Base-by-base conservation (phyloP, 2,797 vertebrate genomes). In the Aselliscus stoliczkanus region DNA sequence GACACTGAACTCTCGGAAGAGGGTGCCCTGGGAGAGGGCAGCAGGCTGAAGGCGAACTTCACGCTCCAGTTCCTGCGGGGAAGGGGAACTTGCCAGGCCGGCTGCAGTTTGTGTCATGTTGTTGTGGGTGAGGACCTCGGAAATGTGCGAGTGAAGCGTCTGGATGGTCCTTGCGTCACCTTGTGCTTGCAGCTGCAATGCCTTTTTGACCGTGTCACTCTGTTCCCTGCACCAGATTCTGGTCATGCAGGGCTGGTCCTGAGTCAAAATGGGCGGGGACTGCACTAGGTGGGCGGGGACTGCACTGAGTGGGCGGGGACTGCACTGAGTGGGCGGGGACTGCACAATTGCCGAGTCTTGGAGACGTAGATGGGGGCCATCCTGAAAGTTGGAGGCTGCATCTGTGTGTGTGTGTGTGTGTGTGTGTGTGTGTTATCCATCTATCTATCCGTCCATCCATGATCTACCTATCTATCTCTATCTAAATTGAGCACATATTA, bases 41-140 rank as follows among this genome's bases (percentile, higher is more conserved):
- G 39, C 9, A 0, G 5, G 18, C 44, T 1, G 34, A 73, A 11
- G 37, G 70, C 1, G 0, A 11, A 1, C 2, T 2, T 12, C 5
- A 1, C 37, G 14, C 1, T 14, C 47, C 47, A 7, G 37, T 8
- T 23, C 21, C 31, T 1, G 3, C 21, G 12, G 50, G 2, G 37
- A 27, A 37, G 0, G n/a, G n/a, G n/a, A n/a, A 1, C 31, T 47
- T 4, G 77, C 52, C 29, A 15, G 8, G 2, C 29, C 44, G 7
- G 4, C 34, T 10, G 17, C 13, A 0, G 14, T 50, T 50, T 14
- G 12, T 50, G 47, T 50, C 47, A 14, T 50, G 47, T 50, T 15
- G 47, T 50, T 14, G 13, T 50, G 47, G 47, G 27, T 5, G 34
- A 0, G 8, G 70, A 11, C 1, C 42, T 85, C 25, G 6, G n/a